Evolutionary conservation across 2,888 invertebrate genomes (phyloP).

Genomic region (Agriopis leucophaearia): DNA sequence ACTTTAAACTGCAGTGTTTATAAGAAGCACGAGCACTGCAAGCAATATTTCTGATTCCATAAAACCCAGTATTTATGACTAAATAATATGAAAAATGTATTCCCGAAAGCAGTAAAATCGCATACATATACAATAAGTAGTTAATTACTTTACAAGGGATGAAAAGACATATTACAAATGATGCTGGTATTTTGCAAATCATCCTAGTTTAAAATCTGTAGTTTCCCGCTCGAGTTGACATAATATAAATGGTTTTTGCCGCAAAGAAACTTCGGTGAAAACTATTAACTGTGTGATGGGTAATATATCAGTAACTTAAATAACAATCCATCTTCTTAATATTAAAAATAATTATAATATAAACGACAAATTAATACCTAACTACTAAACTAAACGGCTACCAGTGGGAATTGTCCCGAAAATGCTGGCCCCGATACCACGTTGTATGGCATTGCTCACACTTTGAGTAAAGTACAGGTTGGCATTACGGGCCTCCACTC

Average conservation of each 20-base stretch:
- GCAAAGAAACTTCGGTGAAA: background rate
- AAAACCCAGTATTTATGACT: conserved; percentile 2
- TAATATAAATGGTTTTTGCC: background rate
- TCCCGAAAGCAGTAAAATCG: conserved; percentile 22
- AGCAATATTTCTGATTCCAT: background rate
- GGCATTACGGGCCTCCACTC: no score
- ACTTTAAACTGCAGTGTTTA: conserved; percentile 1
- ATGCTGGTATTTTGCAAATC: background rate
- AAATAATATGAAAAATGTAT: background rate
- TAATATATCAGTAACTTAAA: no score
- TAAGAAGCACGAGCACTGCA: conserved; percentile 9
- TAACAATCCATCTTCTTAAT: no score
- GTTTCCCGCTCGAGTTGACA: background rate
- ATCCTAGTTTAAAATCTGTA: background rate
- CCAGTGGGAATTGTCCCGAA: no score
- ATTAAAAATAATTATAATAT: no score
- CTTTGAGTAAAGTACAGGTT: no score
- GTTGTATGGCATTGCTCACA: no score
- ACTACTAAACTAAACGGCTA: no score
- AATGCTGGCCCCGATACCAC: no score
- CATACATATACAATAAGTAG: conserved; percentile 22
- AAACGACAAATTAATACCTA: no score
- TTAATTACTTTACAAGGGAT: conserved; percentile 5
- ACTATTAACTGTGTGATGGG: no score
- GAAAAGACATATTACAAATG: background rate